Evolutionary conservation across 2,888 invertebrate species (phyloP).

Genomic region (Nineta flava): DNA sequence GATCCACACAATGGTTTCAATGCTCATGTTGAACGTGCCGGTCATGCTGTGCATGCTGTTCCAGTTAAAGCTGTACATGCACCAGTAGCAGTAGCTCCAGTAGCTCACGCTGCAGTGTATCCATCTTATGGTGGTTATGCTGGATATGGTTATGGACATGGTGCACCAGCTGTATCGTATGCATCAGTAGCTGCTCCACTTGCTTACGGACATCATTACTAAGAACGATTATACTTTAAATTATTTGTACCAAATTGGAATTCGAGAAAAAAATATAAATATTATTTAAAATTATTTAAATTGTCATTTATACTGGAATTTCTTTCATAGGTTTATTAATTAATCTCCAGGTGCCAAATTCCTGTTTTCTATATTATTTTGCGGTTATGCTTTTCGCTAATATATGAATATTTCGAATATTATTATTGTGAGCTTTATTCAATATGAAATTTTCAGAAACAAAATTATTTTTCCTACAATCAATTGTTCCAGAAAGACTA

Average conservation of each 20-base stretch:
- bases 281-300: background rate
- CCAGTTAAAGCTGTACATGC: constrained; percentile 18
- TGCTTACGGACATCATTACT: background rate
- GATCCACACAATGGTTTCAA: constrained; percentile 36
- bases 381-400: too few relatives aligned
- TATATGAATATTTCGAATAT: too few relatives aligned
- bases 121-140: constrained; percentile 15
- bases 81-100: constrained; percentile 20
- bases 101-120: constrained; percentile 13
- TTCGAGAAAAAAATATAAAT: background rate
- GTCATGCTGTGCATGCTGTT: constrained; percentile 24
- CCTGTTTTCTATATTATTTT: too few relatives aligned
- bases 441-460: too few relatives aligned
- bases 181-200: constrained; percentile 4
- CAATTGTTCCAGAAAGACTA: too few relatives aligned
- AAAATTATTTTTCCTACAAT: too few relatives aligned
- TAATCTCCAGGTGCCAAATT: too few relatives aligned
- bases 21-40: constrained; percentile 30
- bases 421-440: too few relatives aligned
- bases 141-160: constrained; percentile 13
- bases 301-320: too few relatives aligned
- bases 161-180: background rate
- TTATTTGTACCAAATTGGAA: background rate
- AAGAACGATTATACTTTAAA: background rate
- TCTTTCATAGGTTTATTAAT: too few relatives aligned